These are phyloP conservation scores for Schizopygopsis pylzovi DNA, from an alignment of 2,797 vertebrate species.

Conservation along the genomic window DNA sequence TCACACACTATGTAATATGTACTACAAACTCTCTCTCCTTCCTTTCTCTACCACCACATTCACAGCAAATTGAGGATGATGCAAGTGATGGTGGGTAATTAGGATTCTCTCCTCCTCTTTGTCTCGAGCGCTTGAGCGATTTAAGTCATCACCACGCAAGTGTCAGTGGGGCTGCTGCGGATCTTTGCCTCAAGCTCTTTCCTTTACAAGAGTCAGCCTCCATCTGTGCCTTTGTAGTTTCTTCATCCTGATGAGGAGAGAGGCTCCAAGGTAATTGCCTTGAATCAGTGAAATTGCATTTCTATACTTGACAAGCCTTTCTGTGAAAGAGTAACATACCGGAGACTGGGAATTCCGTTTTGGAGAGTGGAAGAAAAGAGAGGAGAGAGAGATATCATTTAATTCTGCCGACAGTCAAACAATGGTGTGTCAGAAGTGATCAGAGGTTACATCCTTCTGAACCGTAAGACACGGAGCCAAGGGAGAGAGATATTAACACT, in stretches of 20 bases:
- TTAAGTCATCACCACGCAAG: constrained; percentile 47
- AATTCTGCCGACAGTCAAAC: constrained; percentile 77
- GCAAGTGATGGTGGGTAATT: constrained; percentile 57
- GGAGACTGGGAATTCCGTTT: constrained; percentile 75
- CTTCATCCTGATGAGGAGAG: constrained; percentile 62
- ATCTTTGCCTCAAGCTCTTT: constrained; percentile 61
- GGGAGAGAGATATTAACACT: constrained; percentile 52
- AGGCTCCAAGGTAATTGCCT: constrained; percentile 79
- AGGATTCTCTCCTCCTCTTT: constrained; percentile 57
- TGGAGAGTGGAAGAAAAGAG: constrained; percentile 68
- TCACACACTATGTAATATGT: constrained; percentile 17
- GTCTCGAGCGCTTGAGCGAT: constrained; percentile 54
- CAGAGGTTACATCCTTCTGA: constrained; percentile 78
- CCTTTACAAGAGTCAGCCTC: constrained; percentile 61
- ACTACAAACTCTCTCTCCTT: constrained; percentile 37
- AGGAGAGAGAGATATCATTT: constrained; percentile 77
- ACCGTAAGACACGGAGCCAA: constrained; percentile 50
- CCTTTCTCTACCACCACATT: constrained; percentile 39
- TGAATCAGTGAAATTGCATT: constrained; percentile 84
- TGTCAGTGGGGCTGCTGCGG: constrained; percentile 50
- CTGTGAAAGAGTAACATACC: constrained; percentile 81
- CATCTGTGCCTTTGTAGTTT: constrained; percentile 64
- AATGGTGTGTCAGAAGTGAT: constrained; percentile 78
- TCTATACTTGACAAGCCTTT: constrained; percentile 76
- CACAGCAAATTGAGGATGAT: constrained; percentile 55